Conservation (phyloP, 2,888 invertebrate species). For the Shargacucullia verbasci region DNA sequence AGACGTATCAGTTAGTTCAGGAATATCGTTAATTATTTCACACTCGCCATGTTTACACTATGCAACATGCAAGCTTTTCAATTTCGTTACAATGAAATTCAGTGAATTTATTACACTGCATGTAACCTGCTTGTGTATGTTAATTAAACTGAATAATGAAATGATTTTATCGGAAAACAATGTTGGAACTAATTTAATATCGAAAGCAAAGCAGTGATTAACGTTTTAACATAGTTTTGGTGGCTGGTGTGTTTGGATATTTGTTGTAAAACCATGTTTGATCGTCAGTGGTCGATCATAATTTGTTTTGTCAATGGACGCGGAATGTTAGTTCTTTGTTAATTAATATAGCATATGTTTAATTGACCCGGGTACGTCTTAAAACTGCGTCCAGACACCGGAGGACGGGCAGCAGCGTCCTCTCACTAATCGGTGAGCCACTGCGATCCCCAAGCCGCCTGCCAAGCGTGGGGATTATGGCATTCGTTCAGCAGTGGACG, state of each 20-base stretch:
- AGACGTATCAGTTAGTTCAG: conserved; percentile 3
- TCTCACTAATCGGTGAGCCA: too few relatives aligned
- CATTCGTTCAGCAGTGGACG: too few relatives aligned
- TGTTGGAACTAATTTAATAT: conserved; percentile 53
- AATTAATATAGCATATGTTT: too few relatives aligned
- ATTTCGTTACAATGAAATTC: conserved; percentile 52
- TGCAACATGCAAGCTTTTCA: conserved; percentile 55
- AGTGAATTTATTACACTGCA: conserved; percentile 46
- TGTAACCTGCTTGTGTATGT: conserved; percentile 54
- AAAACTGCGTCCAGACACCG: too few relatives aligned
- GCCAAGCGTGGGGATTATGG: too few relatives aligned
- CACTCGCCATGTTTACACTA: conserved; percentile 24
- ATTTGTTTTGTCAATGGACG: not conserved
- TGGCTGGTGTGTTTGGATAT: not conserved
- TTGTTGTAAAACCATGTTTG: not conserved
- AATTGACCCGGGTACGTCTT: too few relatives aligned
- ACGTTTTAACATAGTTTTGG: conserved; percentile 22
- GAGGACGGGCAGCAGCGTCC: too few relatives aligned
- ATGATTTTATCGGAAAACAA: conserved; percentile 65
- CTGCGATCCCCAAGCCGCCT: too few relatives aligned
- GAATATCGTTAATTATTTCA: conserved; percentile 46
- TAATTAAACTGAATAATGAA: conserved; percentile 69
- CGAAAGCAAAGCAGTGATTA: conserved; percentile 33
- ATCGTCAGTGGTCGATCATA: not conserved
- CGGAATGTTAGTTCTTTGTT: too few relatives aligned